Percentiles rank a stretch among this genome's conserved stretches.
These are phyloP conservation scores for Tichodroma muraria DNA, from an alignment of 2,113 vertebrate species.

Conservation along the genomic window DNA sequence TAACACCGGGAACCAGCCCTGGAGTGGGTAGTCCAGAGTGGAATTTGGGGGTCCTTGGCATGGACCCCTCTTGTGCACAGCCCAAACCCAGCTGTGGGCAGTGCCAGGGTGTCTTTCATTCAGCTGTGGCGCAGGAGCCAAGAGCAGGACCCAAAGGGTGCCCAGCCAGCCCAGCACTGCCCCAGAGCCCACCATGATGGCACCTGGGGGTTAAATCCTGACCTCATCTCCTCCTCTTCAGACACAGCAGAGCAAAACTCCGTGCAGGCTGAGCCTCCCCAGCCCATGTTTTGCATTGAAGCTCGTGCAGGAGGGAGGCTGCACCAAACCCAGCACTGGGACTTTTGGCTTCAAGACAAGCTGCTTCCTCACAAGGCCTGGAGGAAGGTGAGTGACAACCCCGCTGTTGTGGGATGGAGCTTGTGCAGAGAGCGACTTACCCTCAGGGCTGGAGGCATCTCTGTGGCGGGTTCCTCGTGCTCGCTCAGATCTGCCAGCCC, in stretches of 20 bases:
- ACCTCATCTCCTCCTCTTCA: background rate
- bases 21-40: background rate
- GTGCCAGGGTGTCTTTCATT: background rate
- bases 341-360: background rate
- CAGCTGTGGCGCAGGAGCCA: background rate
- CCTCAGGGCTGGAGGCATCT: background rate
- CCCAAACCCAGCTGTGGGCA: background rate
- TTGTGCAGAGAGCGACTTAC: background rate
- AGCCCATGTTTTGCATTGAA: background rate
- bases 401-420: fast-evolving
- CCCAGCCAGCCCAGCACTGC: background rate
- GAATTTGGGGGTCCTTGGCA: background rate
- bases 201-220: background rate
- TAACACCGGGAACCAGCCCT: background rate
- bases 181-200: background rate
- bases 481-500: background rate
- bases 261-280: background rate
- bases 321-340: background rate
- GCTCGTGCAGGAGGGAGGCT: fast-evolving
- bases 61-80: background rate
- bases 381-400: background rate
- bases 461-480: fast-evolving
- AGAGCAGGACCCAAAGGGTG: background rate
- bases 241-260: background rate
- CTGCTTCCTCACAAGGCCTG: background rate